phyloP scores from a whole-genome alignment of 2,113 vertebrate species.

The Chionis minor region DNA sequence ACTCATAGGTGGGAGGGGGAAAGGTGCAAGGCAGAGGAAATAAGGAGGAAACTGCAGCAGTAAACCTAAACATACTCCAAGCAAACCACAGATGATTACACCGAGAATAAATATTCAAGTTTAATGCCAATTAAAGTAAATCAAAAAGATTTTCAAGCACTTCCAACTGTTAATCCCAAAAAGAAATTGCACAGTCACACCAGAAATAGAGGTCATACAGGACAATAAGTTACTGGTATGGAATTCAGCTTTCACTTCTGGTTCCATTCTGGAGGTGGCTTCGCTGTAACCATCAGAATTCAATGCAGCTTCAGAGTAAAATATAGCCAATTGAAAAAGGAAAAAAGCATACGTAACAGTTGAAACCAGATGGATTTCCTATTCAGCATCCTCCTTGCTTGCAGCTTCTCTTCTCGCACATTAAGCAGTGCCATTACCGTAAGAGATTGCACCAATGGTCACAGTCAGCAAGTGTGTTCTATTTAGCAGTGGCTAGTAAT shows the following conservation, averaged over 20 bases:
- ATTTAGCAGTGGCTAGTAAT: not conserved
- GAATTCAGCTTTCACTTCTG: not conserved
- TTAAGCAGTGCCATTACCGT: not conserved
- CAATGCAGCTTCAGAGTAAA: not conserved
- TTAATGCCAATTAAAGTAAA: not conserved
- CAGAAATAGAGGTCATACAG: not conserved
- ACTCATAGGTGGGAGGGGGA: rapidly evolving
- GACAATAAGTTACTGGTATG: not conserved
- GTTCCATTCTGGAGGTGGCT: not conserved
- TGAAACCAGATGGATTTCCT: not conserved
- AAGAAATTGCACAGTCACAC: not conserved
- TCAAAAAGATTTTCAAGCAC: not conserved
- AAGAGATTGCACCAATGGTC: not conserved
- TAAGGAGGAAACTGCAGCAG: not conserved
- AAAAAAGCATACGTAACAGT: not conserved
- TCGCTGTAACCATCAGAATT: not conserved
- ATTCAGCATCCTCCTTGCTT: not conserved
- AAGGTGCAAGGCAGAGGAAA: not conserved
- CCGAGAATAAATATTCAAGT: not conserved
- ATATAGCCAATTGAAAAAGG: not conserved
- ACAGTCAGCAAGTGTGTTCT: not conserved
- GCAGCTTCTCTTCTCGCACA: not conserved
- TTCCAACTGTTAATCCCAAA: not conserved
- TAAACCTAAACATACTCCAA: not conserved
- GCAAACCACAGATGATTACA: not conserved